These are phyloP conservation scores for Cerastis leucographa DNA, from an alignment of 2,888 invertebrate genomes.

Conservation along the genomic window DNA sequence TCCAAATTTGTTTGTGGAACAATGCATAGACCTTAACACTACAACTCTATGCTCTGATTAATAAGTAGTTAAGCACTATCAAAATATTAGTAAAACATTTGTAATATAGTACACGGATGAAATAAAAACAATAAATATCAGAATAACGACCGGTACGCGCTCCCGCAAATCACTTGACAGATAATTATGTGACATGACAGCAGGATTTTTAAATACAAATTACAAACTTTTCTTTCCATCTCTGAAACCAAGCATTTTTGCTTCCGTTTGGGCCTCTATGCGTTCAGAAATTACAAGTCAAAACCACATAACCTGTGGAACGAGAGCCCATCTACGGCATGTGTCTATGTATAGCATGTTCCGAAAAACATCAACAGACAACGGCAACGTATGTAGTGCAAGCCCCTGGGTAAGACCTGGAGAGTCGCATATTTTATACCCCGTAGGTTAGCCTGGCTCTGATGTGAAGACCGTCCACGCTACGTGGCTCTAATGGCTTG, in stretches of 20 bases:
- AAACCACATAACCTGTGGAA: neutral
- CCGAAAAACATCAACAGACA: too few species aligned
- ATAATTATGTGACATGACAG: constrained; percentile 39
- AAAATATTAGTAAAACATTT: constrained; percentile 14
- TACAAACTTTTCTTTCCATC: neutral
- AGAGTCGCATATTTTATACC: too few species aligned
- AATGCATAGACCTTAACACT: neutral
- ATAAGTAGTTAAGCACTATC: neutral
- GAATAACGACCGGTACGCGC: constrained; percentile 46
- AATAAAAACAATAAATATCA: constrained; percentile 15
- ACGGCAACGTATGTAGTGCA: too few species aligned
- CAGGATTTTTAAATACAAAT: constrained; percentile 12
- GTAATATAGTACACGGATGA: neutral
- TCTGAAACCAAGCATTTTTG: constrained; percentile 10
- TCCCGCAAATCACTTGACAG: constrained; percentile 12
- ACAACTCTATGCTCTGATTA: constrained; percentile 12
- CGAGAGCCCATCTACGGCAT: neutral
- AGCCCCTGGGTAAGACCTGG: too few species aligned
- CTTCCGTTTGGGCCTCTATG: neutral
- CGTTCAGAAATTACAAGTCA: neutral
- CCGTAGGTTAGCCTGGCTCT: too few species aligned
- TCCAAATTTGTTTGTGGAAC: constrained; percentile 37
- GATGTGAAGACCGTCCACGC: neutral
- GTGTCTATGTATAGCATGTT: neutral
- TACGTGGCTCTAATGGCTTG: neutral